A percentile compares a stretch with the other conserved stretches of the same genome.
Conservation (phyloP, 1,140 invertebrate species). For the Zaprionus ornatus region DNA sequence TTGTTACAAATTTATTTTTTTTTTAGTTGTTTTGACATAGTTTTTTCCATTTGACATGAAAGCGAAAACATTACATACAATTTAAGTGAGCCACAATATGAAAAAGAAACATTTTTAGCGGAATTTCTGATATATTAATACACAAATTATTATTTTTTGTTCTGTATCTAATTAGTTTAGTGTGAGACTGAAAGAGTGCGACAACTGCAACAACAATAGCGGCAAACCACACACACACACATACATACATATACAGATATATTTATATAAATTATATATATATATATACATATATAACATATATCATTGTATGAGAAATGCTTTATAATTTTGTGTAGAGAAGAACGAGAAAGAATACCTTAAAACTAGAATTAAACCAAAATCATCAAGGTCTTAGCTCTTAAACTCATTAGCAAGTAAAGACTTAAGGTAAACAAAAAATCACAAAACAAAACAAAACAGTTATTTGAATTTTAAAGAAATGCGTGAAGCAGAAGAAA, state of each 20-base stretch:
- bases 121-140: constrained; percentile 16
- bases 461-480: constrained; percentile 64
- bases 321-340: constrained; percentile 66
- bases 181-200: constrained; percentile 74
- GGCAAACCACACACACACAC: constrained; percentile 26
- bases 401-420: constrained; percentile 66
- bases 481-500: constrained; percentile 49
- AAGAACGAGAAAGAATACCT: constrained; percentile 58
- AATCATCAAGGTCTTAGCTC: constrained; percentile 73
- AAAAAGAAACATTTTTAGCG: constrained; percentile 17
- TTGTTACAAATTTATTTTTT: constrained; percentile 5
- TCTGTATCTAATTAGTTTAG: constrained; percentile 49
- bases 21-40: constrained; percentile 5
- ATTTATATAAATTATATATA: constrained; percentile 8
- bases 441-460: constrained; percentile 29
- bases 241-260: constrained; percentile 25
- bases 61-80: constrained; percentile 10
- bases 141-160: constrained; percentile 25
- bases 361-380: constrained; percentile 73
- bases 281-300: constrained; percentile 47
- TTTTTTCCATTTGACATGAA: not conserved
- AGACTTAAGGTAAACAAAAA: constrained; percentile 27
- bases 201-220: constrained; percentile 46
- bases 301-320: constrained; percentile 59
- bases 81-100: constrained; percentile 16